Conservation (phyloP, 2,797 vertebrate genomes). For the Halcyon badia region DNA sequence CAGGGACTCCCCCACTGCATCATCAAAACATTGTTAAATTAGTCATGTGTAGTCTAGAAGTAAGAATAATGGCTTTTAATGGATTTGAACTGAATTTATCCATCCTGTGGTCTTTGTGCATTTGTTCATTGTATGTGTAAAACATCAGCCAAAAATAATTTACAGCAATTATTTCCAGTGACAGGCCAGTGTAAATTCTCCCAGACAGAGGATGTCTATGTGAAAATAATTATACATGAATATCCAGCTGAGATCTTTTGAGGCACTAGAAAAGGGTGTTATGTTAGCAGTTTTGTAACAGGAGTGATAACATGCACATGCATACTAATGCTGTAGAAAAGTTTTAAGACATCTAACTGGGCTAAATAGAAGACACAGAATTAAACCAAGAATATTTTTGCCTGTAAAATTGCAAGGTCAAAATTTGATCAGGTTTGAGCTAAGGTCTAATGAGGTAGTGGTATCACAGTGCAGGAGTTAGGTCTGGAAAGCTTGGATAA, state of each 20-base stretch:
- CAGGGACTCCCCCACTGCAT: neutral
- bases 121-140: conserved; percentile 4
- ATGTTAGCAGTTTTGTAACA: neutral
- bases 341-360: neutral
- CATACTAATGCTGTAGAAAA: neutral
- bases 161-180: conserved; percentile 16
- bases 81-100: neutral
- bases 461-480: neutral
- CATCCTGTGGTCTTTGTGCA: neutral
- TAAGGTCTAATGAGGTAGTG: neutral
- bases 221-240: conserved; percentile 18
- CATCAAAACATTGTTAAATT: neutral
- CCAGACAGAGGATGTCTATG: neutral
- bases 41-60: neutral
- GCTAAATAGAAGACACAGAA: neutral
- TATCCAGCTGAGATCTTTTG: conserved; percentile 12
- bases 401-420: neutral
- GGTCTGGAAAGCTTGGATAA: neutral
- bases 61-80: neutral
- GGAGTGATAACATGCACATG: neutral
- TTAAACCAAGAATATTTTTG: neutral
- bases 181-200: neutral
- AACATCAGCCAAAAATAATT: conserved; percentile 16
- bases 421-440: neutral
- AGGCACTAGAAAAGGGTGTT: neutral